Evolutionary conservation across 2,113 vertebrate genomes (phyloP), one percentile per base, ranked within the genome.

Genomic region (Otus sunia): DNA sequence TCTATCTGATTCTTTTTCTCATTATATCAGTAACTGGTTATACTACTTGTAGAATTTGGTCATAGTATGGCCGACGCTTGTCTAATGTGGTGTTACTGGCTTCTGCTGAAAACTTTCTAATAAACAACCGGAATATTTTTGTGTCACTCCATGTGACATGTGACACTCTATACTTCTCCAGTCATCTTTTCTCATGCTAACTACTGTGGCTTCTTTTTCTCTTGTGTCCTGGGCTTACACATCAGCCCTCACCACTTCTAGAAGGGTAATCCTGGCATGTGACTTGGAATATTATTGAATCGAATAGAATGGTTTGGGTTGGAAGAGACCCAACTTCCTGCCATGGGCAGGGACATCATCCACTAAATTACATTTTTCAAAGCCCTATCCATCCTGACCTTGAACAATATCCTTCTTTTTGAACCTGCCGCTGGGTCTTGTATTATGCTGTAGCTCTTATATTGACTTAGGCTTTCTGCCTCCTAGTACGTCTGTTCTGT

Each of bases 51-150:
- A 68, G 19, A 36, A 53, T 62, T 45, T 52, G 26, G 8, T 64
- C 37, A 29, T 3, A 41, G 5, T 56, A 41, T 1, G 2, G 49
- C 6, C 79, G 58, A 63, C 64, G 16, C 2, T 85, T 1, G 1
- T 53, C 27, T 39, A 25, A 47, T 0, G 2, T 0, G 1, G 6
- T 63, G 30, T 36, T 77, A 36, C 23, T 12, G 11, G 23, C 20
- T 79, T 71, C 47, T 83, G 36, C 45, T 52, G 23, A 85, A 90
- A 30, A 3, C 23, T 26, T 81, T 91, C 29, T 47, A 34, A 29
- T 23, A 66, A 73, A 71, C 27, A 64, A 26, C 9, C 20, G 19
- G 21, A 56, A 66, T 62, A 83, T 84, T 77, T 94, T 32, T 47
- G 34, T 49, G 18, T n/a, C 59, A 29, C 23, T 47, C 17, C 64